Conservation (phyloP, 2,113 vertebrate genomes). For the Galemys pyrenaicus region DNA sequence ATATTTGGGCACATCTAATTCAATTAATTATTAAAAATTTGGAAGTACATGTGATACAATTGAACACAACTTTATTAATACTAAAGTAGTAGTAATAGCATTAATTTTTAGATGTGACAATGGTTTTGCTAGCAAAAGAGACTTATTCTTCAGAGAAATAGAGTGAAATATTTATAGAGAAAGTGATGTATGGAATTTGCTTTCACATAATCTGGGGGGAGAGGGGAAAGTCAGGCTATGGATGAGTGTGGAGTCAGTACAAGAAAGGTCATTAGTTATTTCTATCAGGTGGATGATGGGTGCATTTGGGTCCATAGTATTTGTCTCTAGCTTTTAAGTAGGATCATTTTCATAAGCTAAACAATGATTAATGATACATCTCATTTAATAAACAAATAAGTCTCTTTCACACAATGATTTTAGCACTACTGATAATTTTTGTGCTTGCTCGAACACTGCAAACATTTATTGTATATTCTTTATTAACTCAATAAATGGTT, state of each 20-base stretch:
- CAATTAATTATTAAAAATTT: background rate
- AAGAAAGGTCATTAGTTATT: background rate
- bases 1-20: background rate
- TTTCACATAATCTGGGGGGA: background rate
- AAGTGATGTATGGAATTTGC: background rate
- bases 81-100: background rate
- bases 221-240: background rate
- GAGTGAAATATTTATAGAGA: background rate
- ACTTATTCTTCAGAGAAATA: background rate
- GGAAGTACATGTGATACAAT: background rate
- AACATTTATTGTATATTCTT: constrained; percentile 44
- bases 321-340: background rate
- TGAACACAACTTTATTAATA: background rate
- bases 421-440: constrained; percentile 28
- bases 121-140: background rate
- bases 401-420: constrained; percentile 38
- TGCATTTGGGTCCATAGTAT: no score
- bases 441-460: constrained; percentile 32
- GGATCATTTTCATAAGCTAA: background rate
- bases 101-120: background rate
- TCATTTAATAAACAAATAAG: constrained; percentile 56
- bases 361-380: background rate
- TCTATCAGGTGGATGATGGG: background rate
- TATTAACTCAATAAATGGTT: constrained; percentile 60
- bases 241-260: background rate